Evolutionary conservation across 2,113 vertebrate genomes (phyloP), one percentile per base, ranked within the genome.

Genomic region (Amazona guildingii): DNA sequence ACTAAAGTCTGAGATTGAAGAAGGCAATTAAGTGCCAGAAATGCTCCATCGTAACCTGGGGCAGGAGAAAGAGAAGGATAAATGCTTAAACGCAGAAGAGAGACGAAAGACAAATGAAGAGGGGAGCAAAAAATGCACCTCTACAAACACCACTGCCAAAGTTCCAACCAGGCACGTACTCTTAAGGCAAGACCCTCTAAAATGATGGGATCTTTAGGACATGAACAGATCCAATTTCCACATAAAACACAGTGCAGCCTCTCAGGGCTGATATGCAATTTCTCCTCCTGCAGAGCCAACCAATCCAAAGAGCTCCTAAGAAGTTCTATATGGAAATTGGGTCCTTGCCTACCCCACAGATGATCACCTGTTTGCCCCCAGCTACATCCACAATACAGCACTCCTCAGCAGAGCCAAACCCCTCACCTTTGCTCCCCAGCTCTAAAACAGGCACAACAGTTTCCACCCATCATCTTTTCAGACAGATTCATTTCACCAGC

Each of bases 401-500:
- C 13, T 39, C 72, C 39, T 6, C 2, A 1, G 52, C 59, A 67
- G n/a, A 74, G 54, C 37, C 8, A 8, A 57, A 83, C 35, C 19
- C 55, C 23, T 66, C 57, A 29, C 23, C 27, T 31, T 41, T 43
- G 54, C 68, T 83, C 49, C 28, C 39, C 48, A 35, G 51, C 39
- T 64, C 35, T 61, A 14, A 6, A 51, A 69, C 5, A 27, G 43
- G 25, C 77, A 54, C 0, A 0, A 51, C 4, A 3, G 72, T 33
- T 75, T 85, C 73, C 37, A 63, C 23, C 43, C 51, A 20, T 9
- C 4, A 1, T 67, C 80, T 46, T 75, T 73, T 43, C 63, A 80
- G 20, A 51, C 2, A 3, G 46, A 63, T 78, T 52, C 8, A 37
- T 17, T 21, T 39, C 9, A 54, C 37, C 39, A 37, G 46, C 55